phyloP scores from a whole-genome alignment of 1,140 invertebrate genomes.

The Nephotettix cincticeps region DNA sequence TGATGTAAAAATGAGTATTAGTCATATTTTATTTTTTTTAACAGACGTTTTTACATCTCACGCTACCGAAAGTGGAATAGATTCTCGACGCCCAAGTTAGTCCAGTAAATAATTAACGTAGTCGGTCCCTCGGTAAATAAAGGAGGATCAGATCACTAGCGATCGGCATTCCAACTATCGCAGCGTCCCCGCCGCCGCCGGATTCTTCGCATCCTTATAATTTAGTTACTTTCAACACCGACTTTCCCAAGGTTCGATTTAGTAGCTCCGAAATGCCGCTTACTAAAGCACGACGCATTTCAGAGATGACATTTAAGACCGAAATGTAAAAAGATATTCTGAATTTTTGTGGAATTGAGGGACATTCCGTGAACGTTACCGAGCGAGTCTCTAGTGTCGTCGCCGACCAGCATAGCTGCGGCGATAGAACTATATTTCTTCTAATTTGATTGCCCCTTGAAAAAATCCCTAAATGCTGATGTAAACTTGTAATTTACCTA shows the following conservation, averaged over 20 bases:
- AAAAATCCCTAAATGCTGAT: no score
- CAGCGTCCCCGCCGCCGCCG: background rate
- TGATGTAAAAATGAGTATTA: no score
- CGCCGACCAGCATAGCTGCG: no score
- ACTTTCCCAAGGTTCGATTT: background rate
- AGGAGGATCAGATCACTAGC: background rate
- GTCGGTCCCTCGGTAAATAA: background rate
- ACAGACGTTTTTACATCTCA: no score
- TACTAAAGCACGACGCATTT: background rate
- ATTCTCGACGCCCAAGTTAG: no score
- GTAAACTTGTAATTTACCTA: no score
- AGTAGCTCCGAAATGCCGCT: background rate
- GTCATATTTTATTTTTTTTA: no score
- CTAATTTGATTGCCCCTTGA: no score
- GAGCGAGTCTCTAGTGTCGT: no score
- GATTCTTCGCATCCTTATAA: constrained; percentile 7
- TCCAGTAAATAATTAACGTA: constrained; percentile 2
- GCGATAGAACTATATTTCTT: no score
- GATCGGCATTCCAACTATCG: constrained; percentile 7
- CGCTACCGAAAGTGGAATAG: no score
- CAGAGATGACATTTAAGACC: background rate
- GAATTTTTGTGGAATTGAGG: background rate
- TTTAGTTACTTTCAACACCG: background rate
- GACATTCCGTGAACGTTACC: no score
- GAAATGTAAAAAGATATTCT: background rate